A percentile compares a stretch with the other conserved stretches of the same genome.
Evolutionary conservation across 2,888 invertebrate species (phyloP).

Genomic region (Pogonocherus hispidulus): DNA sequence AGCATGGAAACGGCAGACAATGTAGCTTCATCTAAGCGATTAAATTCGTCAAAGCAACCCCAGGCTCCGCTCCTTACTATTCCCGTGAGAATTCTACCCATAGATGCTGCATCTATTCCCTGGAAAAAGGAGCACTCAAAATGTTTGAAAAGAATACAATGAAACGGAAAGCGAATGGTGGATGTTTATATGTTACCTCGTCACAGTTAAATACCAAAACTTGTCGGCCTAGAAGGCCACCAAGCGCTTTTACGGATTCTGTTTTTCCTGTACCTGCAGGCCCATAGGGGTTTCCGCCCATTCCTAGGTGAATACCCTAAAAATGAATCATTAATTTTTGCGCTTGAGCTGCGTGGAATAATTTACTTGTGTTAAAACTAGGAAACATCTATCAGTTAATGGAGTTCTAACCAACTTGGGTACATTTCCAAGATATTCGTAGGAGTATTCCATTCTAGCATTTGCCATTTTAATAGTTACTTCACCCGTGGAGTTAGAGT

Average conservation of each 20-base stretch:
- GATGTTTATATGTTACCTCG: slow-evolving; percentile 73
- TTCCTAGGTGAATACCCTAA: slow-evolving; percentile 91
- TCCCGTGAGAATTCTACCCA: slow-evolving; percentile 95
- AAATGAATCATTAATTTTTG: slow-evolving; percentile 48
- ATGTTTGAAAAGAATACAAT: too few relatives aligned
- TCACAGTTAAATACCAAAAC: slow-evolving; percentile 98
- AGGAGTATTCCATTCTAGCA: slow-evolving; percentile 95
- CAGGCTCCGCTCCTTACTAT: slow-evolving; percentile 95
- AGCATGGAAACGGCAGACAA: slow-evolving; percentile 96
- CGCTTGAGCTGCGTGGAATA: not conserved
- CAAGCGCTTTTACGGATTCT: slow-evolving; percentile 97
- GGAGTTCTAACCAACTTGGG: slow-evolving; percentile 96
- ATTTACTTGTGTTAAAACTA: slow-evolving; percentile 92
- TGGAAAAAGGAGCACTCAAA: slow-evolving; percentile 65
- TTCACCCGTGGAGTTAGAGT: slow-evolving; percentile 73
- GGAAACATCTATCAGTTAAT: slow-evolving; percentile 96
- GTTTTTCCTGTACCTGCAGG: slow-evolving; percentile 99
- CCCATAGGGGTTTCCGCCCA: slow-evolving; percentile 99
- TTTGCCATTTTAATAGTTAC: slow-evolving; percentile 91
- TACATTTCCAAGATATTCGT: slow-evolving; percentile 98
- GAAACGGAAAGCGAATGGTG: too few relatives aligned
- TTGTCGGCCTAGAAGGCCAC: slow-evolving; percentile 89
- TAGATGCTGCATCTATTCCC: slow-evolving; percentile 95
- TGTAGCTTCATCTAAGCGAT: slow-evolving; percentile 94
- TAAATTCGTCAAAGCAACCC: slow-evolving; percentile 99